Base-by-base conservation (phyloP, 2,888 invertebrate species). In the Eilema caniola region DNA sequence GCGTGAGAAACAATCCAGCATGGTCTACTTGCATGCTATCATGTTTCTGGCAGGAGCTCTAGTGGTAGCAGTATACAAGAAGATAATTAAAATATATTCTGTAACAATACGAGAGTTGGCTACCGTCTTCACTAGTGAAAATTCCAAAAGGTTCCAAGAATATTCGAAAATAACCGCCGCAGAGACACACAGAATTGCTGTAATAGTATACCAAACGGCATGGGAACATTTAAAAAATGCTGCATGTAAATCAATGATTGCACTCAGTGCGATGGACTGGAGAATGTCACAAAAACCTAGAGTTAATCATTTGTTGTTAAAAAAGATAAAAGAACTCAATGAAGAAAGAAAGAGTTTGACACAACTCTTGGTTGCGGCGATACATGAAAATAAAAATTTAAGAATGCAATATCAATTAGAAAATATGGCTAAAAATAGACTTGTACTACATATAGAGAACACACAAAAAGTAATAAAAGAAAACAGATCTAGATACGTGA, bases 311-410 rank as follows among this genome's bases (percentile, higher is more conserved):
- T 56, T 86, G 23, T 80, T 93, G 70, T 67, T 93, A 5, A 88
- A 88, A 71, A 92, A 91, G 81, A 71, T 94, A 68, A 86, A 86
- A 79, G 89, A 92, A 74, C 76, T 91, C 7, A 83, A 78, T 8
- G 89, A 90, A 69, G 92, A 94, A 70, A 86, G 86, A 70, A 90
- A 87, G 79, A 90, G 87, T 62, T 80, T 94, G 62, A 87, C 87
- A 0, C 86, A 89, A 20, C 85, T 93, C 20, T 77, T 94, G 37
- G 80, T 90, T 56, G 81, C 89, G n/a, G 90, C 90, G 47, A 85
- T 92, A 67, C 86, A 87, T 23, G 93, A 94, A 81, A 94, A 93
- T 74, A 93, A 91, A 86, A 89, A 87, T 72, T 87, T 93, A 33
- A 86, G 87, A 83, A 85, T 86, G 82, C 88, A 88, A 71, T 91